These are phyloP conservation scores for Apantesis nais DNA, from an alignment of 2,888 invertebrate genomes.

Conservation along the genomic window DNA sequence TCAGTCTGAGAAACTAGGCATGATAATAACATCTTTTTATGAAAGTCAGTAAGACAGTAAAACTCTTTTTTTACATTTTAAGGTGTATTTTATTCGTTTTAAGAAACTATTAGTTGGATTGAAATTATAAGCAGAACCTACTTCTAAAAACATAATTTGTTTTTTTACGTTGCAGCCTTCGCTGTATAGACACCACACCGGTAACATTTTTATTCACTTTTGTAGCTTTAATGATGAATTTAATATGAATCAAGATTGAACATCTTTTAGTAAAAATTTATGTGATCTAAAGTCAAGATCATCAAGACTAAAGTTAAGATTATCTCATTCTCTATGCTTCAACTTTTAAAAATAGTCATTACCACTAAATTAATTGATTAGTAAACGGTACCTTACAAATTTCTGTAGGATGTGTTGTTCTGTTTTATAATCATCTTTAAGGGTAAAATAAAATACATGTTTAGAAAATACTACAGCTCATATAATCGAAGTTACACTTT, in stretches of 20 bases:
- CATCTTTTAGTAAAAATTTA: not conserved
- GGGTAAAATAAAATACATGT: conserved; percentile 60
- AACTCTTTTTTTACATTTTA: too few relatives aligned
- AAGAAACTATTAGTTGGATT: too few relatives aligned
- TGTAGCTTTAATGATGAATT: not conserved
- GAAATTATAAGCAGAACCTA: too few relatives aligned
- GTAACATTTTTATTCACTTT: not conserved
- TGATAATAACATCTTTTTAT: too few relatives aligned
- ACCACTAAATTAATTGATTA: not conserved
- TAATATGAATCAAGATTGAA: not conserved
- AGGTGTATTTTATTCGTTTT: too few relatives aligned
- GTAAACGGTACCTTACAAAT: not conserved
- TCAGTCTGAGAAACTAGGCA: too few relatives aligned
- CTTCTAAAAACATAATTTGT: too few relatives aligned
- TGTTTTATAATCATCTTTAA: not conserved
- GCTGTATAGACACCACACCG: too few relatives aligned
- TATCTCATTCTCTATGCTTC: not conserved
- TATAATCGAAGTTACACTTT: conserved; percentile 85
- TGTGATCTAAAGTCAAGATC: too few relatives aligned
- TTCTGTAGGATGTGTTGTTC: not conserved
- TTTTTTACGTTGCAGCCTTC: too few relatives aligned
- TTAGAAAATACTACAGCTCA: conserved; percentile 84
- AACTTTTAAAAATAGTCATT: not conserved
- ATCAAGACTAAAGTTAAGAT: not conserved
- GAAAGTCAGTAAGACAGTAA: too few relatives aligned